phyloP scores from a whole-genome alignment of 2,113 vertebrate genomes.

The Mobula birostris region DNA sequence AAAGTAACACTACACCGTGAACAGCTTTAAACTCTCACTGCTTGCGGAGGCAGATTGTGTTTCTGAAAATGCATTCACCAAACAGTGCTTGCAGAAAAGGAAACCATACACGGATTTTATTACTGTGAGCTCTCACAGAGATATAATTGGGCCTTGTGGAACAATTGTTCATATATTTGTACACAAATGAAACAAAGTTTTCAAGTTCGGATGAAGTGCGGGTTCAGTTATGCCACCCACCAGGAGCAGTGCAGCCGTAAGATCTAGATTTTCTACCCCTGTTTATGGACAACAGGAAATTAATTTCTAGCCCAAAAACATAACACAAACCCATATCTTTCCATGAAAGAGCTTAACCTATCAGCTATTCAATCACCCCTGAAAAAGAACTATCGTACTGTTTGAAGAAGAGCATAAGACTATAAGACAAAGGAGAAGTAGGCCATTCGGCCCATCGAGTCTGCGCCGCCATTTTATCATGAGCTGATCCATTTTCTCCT shows the following conservation, averaged over 20 bases:
- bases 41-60: not conserved
- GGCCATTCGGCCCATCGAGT: no score
- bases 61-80: not conserved
- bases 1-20: not conserved
- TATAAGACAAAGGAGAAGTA: no score
- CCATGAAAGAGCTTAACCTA: no score
- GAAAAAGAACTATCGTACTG: no score
- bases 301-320: no score
- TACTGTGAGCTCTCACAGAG: not conserved
- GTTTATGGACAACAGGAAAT: no score
- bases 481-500: no score
- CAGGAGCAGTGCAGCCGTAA: not conserved
- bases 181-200: not conserved
- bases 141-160: not conserved
- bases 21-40: not conserved
- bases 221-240: not conserved
- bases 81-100: not conserved
- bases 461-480: no score
- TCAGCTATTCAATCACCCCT: no score
- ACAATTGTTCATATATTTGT: not conserved
- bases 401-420: no score
- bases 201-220: not conserved
- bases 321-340: no score
- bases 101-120: not conserved
- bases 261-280: not conserved